Conservation (phyloP, 2,888 invertebrate species). For the Caenorhabditis virilis region DNA sequence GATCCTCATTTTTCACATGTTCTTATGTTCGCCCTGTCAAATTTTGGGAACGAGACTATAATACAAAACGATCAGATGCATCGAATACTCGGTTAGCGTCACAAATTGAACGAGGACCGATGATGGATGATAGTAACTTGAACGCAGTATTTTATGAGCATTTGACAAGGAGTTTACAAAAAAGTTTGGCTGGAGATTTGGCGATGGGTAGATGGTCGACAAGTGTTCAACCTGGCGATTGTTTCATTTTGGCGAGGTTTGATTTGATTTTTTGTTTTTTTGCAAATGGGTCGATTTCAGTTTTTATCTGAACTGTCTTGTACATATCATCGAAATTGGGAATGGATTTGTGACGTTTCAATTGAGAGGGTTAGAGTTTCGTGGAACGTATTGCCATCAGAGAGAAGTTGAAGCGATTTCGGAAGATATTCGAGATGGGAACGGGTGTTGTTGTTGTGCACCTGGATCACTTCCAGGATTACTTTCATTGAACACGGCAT, state of each 20-base stretch:
- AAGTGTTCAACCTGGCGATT: slow-evolving; percentile 90
- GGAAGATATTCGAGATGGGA: slow-evolving; percentile 93
- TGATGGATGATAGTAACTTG: slow-evolving; percentile 83
- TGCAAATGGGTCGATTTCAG: too few species aligned
- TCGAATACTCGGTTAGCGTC: slow-evolving; percentile 88
- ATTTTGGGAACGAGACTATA: slow-evolving; percentile 93
- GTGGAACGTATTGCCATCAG: slow-evolving; percentile 97
- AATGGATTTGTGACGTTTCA: slow-evolving; percentile 98
- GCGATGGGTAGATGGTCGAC: slow-evolving; percentile 89
- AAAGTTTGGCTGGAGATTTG: slow-evolving; percentile 90
- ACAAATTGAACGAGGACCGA: slow-evolving; percentile 86
- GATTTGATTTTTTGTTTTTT: too few species aligned
- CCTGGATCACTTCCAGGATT: slow-evolving; percentile 80
- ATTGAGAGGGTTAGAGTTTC: slow-evolving; percentile 91
- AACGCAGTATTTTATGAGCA: slow-evolving; percentile 99
- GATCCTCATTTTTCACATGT: slow-evolving; percentile 96
- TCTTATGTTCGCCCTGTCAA: slow-evolving; percentile 98
- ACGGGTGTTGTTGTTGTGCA: slow-evolving; percentile 89
- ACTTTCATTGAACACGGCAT: slow-evolving; percentile 93
- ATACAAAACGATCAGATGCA: slow-evolving; percentile 91
- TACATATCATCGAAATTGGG: slow-evolving; percentile 94
- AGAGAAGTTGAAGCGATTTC: slow-evolving; percentile 96
- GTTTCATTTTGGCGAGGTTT: slow-evolving; percentile 96
- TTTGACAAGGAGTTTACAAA: slow-evolving; percentile 82
- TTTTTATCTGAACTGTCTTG: slow-evolving; percentile 95